Evolutionary conservation across 2,113 vertebrate species (phyloP), one percentile per base, ranked within the genome.

Genomic region (Neodon shergylaensis): DNA sequence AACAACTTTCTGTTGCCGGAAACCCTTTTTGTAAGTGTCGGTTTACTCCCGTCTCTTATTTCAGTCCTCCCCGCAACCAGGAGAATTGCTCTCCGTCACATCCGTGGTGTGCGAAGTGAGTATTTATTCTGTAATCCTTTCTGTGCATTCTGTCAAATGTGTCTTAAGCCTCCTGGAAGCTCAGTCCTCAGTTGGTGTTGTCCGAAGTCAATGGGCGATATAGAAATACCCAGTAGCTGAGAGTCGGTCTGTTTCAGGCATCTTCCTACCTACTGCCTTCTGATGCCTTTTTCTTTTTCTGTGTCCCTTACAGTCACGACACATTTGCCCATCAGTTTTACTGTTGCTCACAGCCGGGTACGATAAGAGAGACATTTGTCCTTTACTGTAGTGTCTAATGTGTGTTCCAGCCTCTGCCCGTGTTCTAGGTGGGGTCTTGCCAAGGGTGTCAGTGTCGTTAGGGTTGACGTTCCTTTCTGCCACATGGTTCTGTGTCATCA

Each of bases 1-100:
- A 83, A 93, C 19, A 92, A 88, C 76, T 91, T 92, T 97, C 63
- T 96, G 92, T 98, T 98, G 96, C 95, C 47, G 81, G 94, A 98
- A 98, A 92, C 78, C 91, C 92, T 94, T 97, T 97, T 89, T 94
- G 54, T 98, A 96, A 95, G 90, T 94, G 91, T 77, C 61, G 3
- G 19, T 96, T 97, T 96, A 58, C 95, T 94, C 92, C 86, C 86
- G 42, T 21, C 87, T 97, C 97, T 28, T 21, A 87, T 97, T 97
- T 95, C 1, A 90, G 78, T 96, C 95, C 97, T 93, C 79, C 19
- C 47, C 54, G 28, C 47, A 47, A n/a, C 54, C 84, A n/a, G 72
- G 92, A 88, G 66, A 96, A 83, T 91, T 92, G 92, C 94, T 95
- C 95, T 97, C 88, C 0, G 0, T 85, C 95, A n/a, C 72, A 92